These are phyloP conservation scores for Clivina fossor DNA, from an alignment of 2,888 invertebrate species.

Conservation along the genomic window DNA sequence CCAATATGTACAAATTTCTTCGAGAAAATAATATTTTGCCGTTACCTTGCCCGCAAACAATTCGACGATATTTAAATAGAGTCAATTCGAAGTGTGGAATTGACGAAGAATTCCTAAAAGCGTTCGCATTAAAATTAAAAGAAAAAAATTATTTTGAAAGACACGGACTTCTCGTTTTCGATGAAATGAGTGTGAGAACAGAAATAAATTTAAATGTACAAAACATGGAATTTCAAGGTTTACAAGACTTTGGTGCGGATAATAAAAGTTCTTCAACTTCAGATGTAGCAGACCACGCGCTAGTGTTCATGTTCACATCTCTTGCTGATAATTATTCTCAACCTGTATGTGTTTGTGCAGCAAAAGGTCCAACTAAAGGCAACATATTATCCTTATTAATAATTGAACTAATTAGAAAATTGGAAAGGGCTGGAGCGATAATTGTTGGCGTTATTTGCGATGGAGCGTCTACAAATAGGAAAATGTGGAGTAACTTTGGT, in stretches of 20 bases:
- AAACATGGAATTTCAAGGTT: slow-evolving; percentile 34
- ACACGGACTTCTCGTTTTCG: slow-evolving; percentile 36
- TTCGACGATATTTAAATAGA: slow-evolving; percentile 25
- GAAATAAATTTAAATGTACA: slow-evolving; percentile 29
- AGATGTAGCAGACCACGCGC: slow-evolving; percentile 35
- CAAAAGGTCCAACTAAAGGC: slow-evolving; percentile 34
- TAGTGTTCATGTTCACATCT: slow-evolving; percentile 38
- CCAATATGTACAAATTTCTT: slow-evolving; percentile 15
- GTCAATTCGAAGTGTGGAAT: slow-evolving; percentile 33
- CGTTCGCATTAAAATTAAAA: slow-evolving; percentile 21
- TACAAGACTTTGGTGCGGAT: slow-evolving; percentile 36
- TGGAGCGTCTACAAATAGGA: slow-evolving; percentile 39
- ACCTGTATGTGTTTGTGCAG: slow-evolving; percentile 39
- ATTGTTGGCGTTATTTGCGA: slow-evolving; percentile 38
- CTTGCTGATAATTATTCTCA: slow-evolving; percentile 37
- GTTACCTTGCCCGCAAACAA: slow-evolving; percentile 14
- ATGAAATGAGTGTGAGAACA: slow-evolving; percentile 35
- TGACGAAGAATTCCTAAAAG: slow-evolving; percentile 30
- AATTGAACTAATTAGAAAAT: slow-evolving; percentile 11
- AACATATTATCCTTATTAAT: slow-evolving; percentile 9
- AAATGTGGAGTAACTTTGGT: slow-evolving; percentile 37
- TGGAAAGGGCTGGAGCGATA: slow-evolving; percentile 32
- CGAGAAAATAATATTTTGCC: slow-evolving; percentile 23
- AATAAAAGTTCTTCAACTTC: slow-evolving; percentile 20
- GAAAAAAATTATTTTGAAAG: slow-evolving; percentile 28